These are phyloP conservation scores for Chamaea fasciata DNA, from an alignment of 2,113 vertebrate species.

Conservation along the genomic window DNA sequence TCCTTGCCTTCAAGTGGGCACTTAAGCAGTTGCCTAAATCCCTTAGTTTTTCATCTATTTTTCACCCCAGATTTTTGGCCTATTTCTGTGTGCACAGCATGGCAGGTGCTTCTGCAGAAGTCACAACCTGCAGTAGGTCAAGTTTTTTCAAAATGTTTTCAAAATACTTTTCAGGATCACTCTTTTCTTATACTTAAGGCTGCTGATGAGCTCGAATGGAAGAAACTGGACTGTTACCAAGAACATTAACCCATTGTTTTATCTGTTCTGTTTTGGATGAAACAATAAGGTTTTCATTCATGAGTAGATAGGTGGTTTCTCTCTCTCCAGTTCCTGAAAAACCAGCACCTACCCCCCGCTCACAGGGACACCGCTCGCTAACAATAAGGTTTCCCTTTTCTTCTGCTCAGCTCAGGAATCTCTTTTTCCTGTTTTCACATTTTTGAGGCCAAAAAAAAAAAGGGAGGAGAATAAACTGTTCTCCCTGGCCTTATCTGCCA, in stretches of 20 bases:
- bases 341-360: not conserved
- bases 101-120: not conserved
- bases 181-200: not conserved
- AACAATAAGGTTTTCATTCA: not conserved
- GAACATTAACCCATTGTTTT: not conserved
- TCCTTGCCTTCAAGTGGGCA: not conserved
- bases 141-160: not conserved
- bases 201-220: not conserved
- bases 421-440: constrained; percentile 27
- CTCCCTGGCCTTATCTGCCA: not conserved
- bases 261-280: not conserved
- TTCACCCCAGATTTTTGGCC: not conserved
- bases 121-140: not conserved
- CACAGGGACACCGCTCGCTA: not conserved
- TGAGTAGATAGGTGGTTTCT: not conserved
- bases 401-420: not conserved
- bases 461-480: not conserved
- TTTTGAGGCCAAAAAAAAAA: not conserved
- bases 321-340: not conserved
- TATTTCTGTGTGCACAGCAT: not conserved
- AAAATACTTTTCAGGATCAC: not conserved
- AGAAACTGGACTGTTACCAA: not conserved
- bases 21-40: not conserved
- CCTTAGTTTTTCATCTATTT: not conserved
- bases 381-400: constrained; percentile 20